These are phyloP conservation scores for Chloromyia formosa DNA, from an alignment of 2,888 invertebrate genomes.

Conservation along the genomic window DNA sequence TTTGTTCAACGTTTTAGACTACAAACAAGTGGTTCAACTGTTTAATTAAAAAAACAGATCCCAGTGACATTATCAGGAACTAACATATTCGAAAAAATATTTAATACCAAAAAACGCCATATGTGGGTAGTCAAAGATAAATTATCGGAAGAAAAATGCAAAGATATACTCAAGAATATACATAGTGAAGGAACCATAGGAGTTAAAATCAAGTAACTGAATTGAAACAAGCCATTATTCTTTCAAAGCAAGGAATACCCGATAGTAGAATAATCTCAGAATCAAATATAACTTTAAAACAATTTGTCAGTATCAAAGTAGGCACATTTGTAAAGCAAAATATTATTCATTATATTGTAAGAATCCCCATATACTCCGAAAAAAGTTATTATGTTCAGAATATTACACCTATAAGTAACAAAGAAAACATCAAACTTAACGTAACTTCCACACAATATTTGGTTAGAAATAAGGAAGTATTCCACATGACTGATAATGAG, in stretches of 20 bases:
- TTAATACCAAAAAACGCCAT: too few relatives aligned
- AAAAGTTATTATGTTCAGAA: conserved; percentile 1
- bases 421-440: conserved; percentile 19
- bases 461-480: not conserved
- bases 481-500: conserved; percentile 1
- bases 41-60: too few relatives aligned
- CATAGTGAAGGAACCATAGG: not conserved
- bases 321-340: conserved; percentile 12
- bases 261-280: conserved; percentile 14
- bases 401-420: not conserved
- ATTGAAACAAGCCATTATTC: conserved; percentile 4
- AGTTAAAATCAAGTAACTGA: conserved; percentile 2
- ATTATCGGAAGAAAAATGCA: too few relatives aligned
- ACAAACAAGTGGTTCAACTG: too few relatives aligned
- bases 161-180: not conserved
- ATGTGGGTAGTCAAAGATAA: too few relatives aligned
- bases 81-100: not conserved
- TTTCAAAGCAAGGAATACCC: conserved; percentile 23
- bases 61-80: too few relatives aligned
- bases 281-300: conserved; percentile 10
- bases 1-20: too few relatives aligned
- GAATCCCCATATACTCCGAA: conserved; percentile 24
- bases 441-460: not conserved
- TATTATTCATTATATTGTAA: conserved; percentile 15
- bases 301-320: not conserved